These are phyloP conservation scores for Coregonus sp. DNA, from an alignment of 2,797 vertebrate genomes.

Conservation along the genomic window DNA sequence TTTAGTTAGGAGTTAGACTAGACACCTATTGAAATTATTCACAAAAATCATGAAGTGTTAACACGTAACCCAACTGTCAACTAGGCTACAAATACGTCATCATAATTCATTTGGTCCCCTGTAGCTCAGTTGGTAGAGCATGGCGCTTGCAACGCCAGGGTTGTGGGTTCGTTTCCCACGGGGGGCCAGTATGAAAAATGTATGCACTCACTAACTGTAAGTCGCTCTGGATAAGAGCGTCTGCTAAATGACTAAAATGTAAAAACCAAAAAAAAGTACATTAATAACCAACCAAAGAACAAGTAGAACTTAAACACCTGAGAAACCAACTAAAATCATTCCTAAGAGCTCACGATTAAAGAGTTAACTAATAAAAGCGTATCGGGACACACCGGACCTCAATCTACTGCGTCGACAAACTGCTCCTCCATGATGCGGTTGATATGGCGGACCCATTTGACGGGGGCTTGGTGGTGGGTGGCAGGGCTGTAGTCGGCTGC, in stretches of 20 bases:
- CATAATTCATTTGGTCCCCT: not conserved
- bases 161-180: too few species aligned
- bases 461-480: slow-evolving; percentile 52
- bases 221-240: too few species aligned
- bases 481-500: slow-evolving; percentile 59
- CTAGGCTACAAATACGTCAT: not conserved
- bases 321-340: slow-evolving; percentile 38
- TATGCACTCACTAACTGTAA: too few species aligned
- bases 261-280: too few species aligned
- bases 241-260: too few species aligned
- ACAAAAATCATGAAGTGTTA: not conserved
- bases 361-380: slow-evolving; percentile 19
- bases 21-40: not conserved
- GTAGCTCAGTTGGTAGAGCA: too few species aligned
- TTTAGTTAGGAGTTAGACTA: not conserved
- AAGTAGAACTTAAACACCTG: not conserved
- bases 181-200: too few species aligned
- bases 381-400: not conserved
- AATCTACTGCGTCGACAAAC: slow-evolving; percentile 69
- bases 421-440: slow-evolving; percentile 53
- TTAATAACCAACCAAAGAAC: not conserved
- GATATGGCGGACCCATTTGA: slow-evolving; percentile 44
- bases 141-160: too few species aligned
- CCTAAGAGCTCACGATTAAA: slow-evolving; percentile 27
- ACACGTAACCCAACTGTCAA: not conserved